Conservation (phyloP, 1,140 invertebrate species). For the Drosophila guanche region DNA sequence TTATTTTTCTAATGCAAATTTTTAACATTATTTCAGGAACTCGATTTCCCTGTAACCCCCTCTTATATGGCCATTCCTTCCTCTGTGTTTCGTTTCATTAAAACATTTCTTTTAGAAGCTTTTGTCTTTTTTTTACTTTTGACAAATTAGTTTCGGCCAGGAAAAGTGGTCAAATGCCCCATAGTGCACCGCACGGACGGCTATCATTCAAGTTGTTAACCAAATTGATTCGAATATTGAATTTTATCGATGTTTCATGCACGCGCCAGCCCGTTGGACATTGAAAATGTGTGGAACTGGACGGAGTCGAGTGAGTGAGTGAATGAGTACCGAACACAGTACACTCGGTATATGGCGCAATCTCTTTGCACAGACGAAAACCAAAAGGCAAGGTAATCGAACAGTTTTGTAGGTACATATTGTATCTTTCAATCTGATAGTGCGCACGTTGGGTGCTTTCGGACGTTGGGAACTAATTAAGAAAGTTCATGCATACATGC, state of each 20-base stretch:
- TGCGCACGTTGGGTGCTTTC: conserved; percentile 12
- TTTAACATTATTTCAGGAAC: conserved; percentile 22
- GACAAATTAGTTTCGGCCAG: too few species aligned
- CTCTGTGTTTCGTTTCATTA: conserved; percentile 4
- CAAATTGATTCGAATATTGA: conserved; percentile 72
- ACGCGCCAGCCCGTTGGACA: conserved; percentile 57
- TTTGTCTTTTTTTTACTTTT: too few species aligned
- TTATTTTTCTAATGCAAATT: conserved; percentile 60
- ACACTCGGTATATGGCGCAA: conserved; percentile 51
- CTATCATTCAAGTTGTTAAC: conserved; percentile 42
- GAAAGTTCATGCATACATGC: too few species aligned
- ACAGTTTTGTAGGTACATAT: conserved; percentile 2
- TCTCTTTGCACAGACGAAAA: conserved; percentile 39
- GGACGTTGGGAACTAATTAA: conserved; percentile 8
- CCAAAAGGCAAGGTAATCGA: conserved; percentile 46
- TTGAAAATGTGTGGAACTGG: conserved; percentile 38
- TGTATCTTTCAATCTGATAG: conserved; percentile 7
- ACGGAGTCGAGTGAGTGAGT: conserved; percentile 44
- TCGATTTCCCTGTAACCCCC: conserved; percentile 7
- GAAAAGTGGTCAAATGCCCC: too few species aligned
- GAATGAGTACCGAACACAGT: conserved; percentile 36
- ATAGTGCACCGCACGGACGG: not conserved
- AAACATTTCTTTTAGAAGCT: conserved; percentile 3
- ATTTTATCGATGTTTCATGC: conserved; percentile 64
- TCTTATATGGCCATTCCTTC: conserved; percentile 1